Percentiles rank a stretch among this genome's conserved stretches.
Evolutionary conservation across 2,797 vertebrate species (phyloP).

Genomic region (Malurus leucopterus): DNA sequence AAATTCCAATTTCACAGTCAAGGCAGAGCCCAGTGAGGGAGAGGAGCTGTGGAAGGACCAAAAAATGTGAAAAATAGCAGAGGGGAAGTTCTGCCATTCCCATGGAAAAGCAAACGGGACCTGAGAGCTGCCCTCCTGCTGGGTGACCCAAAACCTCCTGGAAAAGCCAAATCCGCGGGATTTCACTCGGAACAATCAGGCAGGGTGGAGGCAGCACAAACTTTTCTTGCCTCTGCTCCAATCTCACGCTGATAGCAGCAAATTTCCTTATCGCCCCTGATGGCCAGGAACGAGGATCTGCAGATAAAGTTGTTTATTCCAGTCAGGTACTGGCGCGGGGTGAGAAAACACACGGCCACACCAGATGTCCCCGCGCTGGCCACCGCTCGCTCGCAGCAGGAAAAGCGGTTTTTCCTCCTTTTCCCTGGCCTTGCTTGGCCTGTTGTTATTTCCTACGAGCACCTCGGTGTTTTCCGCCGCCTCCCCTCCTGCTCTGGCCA

Average conservation of each 20-base stretch:
- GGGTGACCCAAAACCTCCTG: background rate
- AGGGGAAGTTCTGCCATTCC: background rate
- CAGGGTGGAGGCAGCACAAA: conserved; percentile 42
- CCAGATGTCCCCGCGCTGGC: conserved; percentile 36
- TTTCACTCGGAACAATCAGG: background rate
- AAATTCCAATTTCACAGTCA: background rate
- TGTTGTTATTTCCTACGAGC: conserved; percentile 25
- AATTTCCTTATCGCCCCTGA: conserved; percentile 32
- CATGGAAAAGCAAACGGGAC: background rate
- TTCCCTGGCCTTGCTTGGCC: background rate
- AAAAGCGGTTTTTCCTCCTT: conserved; percentile 25
- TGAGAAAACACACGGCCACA: conserved; percentile 34
- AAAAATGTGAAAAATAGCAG: background rate
- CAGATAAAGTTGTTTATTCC: conserved; percentile 59
- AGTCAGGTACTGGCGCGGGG: conserved; percentile 39
- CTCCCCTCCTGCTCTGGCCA: background rate
- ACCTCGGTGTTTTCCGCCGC: background rate
- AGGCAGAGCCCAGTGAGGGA: background rate
- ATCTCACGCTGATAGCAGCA: conserved; percentile 49
- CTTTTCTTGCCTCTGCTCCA: conserved; percentile 1
- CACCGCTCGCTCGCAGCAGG: background rate
- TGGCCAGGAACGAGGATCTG: conserved; percentile 33
- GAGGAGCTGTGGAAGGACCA: background rate
- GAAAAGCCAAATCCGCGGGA: background rate
- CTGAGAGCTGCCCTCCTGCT: background rate